phyloP scores from a whole-genome alignment of 1,140 invertebrate species.

The Hermetia illucens region DNA sequence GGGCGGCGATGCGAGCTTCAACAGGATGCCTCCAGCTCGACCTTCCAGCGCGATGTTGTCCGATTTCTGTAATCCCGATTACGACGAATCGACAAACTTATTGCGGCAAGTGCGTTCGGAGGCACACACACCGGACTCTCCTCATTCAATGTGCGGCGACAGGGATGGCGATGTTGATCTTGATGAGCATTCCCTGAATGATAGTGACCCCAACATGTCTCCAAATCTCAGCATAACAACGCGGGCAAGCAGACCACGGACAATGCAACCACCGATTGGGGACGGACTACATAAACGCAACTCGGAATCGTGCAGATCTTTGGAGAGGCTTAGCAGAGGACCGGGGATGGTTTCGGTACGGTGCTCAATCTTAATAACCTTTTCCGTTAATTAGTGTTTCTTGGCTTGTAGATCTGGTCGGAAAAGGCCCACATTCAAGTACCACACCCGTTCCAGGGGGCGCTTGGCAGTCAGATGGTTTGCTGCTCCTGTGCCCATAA shows the following conservation, averaged over 20 bases:
- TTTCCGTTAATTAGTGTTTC: neutral
- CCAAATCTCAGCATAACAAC: constrained; percentile 5
- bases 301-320: constrained; percentile 26
- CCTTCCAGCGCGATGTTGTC: constrained; percentile 28
- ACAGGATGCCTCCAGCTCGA: constrained; percentile 20
- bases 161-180: constrained; percentile 11
- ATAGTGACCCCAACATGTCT: constrained; percentile 10
- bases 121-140: constrained; percentile 28
- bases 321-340: constrained; percentile 30
- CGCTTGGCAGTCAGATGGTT: constrained; percentile 69
- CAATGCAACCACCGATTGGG: constrained; percentile 5
- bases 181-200: constrained; percentile 4
- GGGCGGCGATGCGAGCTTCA: constrained; percentile 24
- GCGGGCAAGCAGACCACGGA: constrained; percentile 12
- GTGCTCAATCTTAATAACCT: neutral
- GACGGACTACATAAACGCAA: constrained; percentile 20
- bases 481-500: constrained; percentile 69
- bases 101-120: constrained; percentile 25
- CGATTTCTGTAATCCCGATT: constrained; percentile 27
- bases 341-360: constrained; percentile 25
- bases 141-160: constrained; percentile 25
- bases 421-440: constrained; percentile 33
- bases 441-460: constrained; percentile 57
- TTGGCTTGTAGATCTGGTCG: constrained; percentile 18
- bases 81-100: constrained; percentile 24